Conservation (phyloP, 2,888 invertebrate species). For the Geotrupes spiniger region DNA sequence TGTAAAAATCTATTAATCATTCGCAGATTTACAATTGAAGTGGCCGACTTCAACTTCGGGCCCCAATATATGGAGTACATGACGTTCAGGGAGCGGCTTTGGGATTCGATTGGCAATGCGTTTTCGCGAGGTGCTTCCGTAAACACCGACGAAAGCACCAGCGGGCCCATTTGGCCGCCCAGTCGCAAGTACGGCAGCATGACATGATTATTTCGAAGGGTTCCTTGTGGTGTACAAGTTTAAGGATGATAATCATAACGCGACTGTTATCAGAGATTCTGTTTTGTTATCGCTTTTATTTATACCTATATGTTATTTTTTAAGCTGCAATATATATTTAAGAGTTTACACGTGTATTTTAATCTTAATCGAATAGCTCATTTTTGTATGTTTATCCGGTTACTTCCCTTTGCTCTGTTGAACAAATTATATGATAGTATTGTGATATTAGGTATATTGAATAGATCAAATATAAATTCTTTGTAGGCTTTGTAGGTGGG, state of each 20-base stretch:
- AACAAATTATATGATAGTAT: slow-evolving; percentile 12
- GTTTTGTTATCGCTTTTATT: too few species aligned
- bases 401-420: too few species aligned
- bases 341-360: too few species aligned
- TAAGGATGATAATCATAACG: too few species aligned
- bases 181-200: slow-evolving; percentile 59
- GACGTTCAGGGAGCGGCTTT: slow-evolving; percentile 77
- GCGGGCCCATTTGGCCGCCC: slow-evolving; percentile 46
- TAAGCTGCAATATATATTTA: too few species aligned
- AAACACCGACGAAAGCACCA: slow-evolving; percentile 33
- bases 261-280: too few species aligned
- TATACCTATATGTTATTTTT: too few species aligned
- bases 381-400: too few species aligned
- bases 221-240: neutral
- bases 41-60: slow-evolving; percentile 89
- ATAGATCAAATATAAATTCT: slow-evolving; percentile 14
- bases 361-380: too few species aligned
- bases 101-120: slow-evolving; percentile 71
- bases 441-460: slow-evolving; percentile 22
- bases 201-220: slow-evolving; percentile 38
- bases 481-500: too few species aligned
- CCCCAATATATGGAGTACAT: slow-evolving; percentile 78
- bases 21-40: slow-evolving; percentile 74
- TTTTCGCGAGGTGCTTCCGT: slow-evolving; percentile 47
- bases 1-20: neutral